Percentiles rank a stretch among this genome's conserved stretches.
These are phyloP conservation scores for Aphidius colemani DNA, from an alignment of 2,888 invertebrate genomes.

Conservation along the genomic window DNA sequence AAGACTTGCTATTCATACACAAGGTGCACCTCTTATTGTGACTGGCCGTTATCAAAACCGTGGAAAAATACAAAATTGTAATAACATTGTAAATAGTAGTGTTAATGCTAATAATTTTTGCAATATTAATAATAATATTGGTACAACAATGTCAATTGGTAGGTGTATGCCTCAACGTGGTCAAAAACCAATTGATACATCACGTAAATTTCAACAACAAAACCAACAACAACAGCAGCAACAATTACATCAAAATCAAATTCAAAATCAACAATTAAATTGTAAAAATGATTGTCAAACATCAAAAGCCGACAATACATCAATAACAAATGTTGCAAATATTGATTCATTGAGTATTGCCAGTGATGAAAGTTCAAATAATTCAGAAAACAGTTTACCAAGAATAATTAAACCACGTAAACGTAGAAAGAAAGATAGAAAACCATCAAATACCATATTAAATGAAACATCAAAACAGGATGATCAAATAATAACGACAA, in stretches of 20 bases:
- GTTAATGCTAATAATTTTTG: slow-evolving; percentile 38
- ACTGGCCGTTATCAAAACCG: slow-evolving; percentile 67
- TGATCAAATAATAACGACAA: slow-evolving; percentile 36
- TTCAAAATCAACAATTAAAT: slow-evolving; percentile 37
- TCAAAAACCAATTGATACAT: not conserved
- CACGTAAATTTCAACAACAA: no score
- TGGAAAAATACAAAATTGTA: slow-evolving; percentile 58
- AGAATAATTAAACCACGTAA: slow-evolving; percentile 89
- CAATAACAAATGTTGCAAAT: slow-evolving; percentile 60
- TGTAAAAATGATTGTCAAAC: slow-evolving; percentile 58
- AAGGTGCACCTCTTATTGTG: slow-evolving; percentile 82
- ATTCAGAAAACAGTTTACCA: slow-evolving; percentile 78
- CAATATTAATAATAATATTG: slow-evolving; percentile 51
- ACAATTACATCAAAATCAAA: slow-evolving; percentile 30
- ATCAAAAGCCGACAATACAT: slow-evolving; percentile 36
- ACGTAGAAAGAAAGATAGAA: slow-evolving; percentile 86
- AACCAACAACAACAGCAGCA: slow-evolving; percentile 27
- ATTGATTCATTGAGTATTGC: slow-evolving; percentile 75
- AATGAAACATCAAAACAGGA: slow-evolving; percentile 44
- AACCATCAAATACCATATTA: slow-evolving; percentile 61
- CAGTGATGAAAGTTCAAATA: slow-evolving; percentile 76
- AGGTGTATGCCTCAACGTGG: slow-evolving; percentile 38
- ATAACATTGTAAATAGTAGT: slow-evolving; percentile 28
- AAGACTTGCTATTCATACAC: slow-evolving; percentile 80
- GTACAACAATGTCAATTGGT: slow-evolving; percentile 48